Conservation (phyloP, 2,888 invertebrate genomes). For the Cataglyphis albicans region DNA sequence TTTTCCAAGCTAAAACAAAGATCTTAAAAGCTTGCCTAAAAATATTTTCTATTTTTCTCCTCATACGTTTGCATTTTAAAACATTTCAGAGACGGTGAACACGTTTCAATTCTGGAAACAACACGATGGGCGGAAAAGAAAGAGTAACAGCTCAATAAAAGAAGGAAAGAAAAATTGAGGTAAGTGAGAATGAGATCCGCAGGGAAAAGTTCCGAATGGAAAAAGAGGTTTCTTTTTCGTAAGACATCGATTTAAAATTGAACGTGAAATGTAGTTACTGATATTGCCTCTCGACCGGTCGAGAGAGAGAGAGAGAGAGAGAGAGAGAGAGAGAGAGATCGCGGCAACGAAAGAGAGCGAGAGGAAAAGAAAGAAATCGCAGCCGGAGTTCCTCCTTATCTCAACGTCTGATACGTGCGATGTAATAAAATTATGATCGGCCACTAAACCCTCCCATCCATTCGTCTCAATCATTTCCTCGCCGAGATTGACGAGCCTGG, state of each 20-base stretch:
- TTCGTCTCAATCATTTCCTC: conserved; percentile 69
- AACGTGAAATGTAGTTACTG: conserved; percentile 50
- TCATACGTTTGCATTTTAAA: neutral
- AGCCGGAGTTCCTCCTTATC: conserved; percentile 47
- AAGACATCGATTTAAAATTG: conserved; percentile 51
- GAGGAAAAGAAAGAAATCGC: conserved; percentile 12
- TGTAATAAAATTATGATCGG: conserved; percentile 71
- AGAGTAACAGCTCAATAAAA: neutral
- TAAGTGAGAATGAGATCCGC: conserved; percentile 30
- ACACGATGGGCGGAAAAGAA: neutral
- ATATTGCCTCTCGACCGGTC: conserved; percentile 43
- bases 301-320: conserved; percentile 29
- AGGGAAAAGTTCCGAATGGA: conserved; percentile 15
- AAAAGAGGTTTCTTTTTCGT: conserved; percentile 36
- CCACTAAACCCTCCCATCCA: conserved; percentile 56
- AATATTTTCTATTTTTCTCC: neutral
- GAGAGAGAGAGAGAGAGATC: neutral
- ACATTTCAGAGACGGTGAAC: neutral
- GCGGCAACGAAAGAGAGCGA: neutral
- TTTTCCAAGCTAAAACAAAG: neutral
- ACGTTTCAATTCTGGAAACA: neutral
- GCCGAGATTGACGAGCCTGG: conserved; percentile 70
- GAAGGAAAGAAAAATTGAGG: conserved; percentile 17
- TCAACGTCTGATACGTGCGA: conserved; percentile 54
- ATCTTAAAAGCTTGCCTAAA: neutral